Percentiles rank a stretch among this genome's conserved stretches.
Evolutionary conservation across 2,888 invertebrate species (phyloP).

Genomic region (Schizaphis graminum): DNA sequence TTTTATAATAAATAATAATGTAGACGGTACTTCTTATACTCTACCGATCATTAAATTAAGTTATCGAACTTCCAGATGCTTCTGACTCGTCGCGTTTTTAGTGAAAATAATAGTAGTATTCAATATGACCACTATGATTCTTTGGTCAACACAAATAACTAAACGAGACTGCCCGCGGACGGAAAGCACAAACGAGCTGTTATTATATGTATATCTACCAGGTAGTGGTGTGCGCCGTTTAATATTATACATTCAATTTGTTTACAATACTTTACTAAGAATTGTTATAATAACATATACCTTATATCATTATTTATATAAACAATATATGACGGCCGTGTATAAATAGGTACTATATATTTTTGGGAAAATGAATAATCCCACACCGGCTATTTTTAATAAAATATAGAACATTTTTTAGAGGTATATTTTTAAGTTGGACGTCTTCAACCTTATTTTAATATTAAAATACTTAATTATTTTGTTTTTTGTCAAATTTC

Average conservation of each 20-base stretch:
- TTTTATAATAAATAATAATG: too few relatives aligned
- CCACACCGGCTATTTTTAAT: not conserved
- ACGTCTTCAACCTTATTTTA: not conserved
- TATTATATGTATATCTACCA: not conserved
- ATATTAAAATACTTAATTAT: not conserved
- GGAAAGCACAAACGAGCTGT: not conserved
- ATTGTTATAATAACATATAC: too few relatives aligned
- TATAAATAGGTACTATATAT: too few relatives aligned
- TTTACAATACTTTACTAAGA: too few relatives aligned
- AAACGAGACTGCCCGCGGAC: not conserved
- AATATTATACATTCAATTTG: too few relatives aligned
- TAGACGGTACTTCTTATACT: not conserved
- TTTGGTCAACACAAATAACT: not conserved
- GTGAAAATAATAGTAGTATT: not conserved
- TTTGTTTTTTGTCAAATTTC: not conserved
- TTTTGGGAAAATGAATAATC: too few relatives aligned
- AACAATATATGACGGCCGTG: too few relatives aligned
- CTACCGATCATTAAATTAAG: not conserved
- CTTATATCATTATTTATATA: too few relatives aligned
- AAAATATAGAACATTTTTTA: not conserved
- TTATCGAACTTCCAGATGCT: not conserved
- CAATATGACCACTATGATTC: not conserved
- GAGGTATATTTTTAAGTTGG: rapidly evolving
- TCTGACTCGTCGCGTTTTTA: not conserved
- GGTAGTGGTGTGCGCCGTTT: not conserved